Conservation (phyloP, 2,113 vertebrate species). For the Ophthalmolycus amberensis region DNA sequence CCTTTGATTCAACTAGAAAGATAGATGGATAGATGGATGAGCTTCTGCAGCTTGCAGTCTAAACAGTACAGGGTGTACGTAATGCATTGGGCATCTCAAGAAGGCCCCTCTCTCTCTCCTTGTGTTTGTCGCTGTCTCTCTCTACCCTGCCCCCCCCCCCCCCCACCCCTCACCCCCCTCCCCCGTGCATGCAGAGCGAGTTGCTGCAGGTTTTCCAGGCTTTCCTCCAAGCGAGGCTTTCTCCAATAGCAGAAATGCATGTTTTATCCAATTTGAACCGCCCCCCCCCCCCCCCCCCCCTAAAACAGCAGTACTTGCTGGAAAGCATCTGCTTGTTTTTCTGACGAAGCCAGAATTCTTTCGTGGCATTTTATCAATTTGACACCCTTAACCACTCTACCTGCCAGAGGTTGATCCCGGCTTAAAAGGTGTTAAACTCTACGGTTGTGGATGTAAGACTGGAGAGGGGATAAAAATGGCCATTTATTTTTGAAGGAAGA, state of each 20-base stretch:
- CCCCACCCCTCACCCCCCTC: constrained; percentile 21
- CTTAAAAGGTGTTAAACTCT: neutral
- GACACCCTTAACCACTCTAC: neutral
- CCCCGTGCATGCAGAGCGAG: constrained; percentile 70
- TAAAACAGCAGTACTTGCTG: neutral
- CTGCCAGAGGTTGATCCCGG: neutral
- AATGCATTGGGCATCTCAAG: constrained; percentile 62
- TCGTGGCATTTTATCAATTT: constrained; percentile 1
- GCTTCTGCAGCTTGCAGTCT: neutral
- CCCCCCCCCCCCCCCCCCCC: neutral
- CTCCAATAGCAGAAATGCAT: constrained; percentile 31
- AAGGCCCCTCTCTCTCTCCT: constrained; percentile 47
- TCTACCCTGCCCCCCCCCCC: constrained; percentile 6
- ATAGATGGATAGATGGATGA: constrained; percentile 22
- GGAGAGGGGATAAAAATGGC: neutral
- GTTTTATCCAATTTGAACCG: neutral
- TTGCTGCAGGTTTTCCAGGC: constrained; percentile 77
- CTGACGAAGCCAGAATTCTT: neutral
- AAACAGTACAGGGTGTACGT: constrained; percentile 41
- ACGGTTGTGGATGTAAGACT: constrained; percentile 17
- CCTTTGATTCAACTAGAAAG: neutral
- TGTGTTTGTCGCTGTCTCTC: constrained; percentile 35
- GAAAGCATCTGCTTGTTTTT: neutral
- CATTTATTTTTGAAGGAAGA: neutral
- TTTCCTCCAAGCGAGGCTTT: constrained; percentile 54